Evolutionary conservation across 2,888 invertebrate genomes (phyloP).

Genomic region (Orthonychiurus folsomi): DNA sequence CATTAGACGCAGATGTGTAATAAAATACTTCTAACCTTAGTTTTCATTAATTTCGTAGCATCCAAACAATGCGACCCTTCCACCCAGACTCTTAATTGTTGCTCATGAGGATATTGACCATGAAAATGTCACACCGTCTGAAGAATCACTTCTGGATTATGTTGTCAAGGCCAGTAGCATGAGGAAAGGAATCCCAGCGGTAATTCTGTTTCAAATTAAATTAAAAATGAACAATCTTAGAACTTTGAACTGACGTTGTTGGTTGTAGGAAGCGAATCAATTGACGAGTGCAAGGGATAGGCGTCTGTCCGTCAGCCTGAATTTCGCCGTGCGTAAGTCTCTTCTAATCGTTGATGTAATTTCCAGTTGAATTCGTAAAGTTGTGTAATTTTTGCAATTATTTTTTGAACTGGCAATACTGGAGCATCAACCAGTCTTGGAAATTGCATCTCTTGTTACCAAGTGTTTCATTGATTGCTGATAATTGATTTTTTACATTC

Average conservation of each 20-base stretch:
- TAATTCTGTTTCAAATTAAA: not conserved
- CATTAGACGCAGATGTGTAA: not conserved
- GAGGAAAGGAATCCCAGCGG: not conserved
- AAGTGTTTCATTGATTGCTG: not conserved
- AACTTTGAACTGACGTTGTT: too few species aligned
- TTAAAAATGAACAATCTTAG: too few species aligned
- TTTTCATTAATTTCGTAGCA: not conserved
- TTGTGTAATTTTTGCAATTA: too few species aligned
- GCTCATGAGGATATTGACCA: not conserved
- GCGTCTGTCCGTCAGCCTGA: not conserved
- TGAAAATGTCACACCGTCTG: not conserved
- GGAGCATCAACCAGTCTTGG: too few species aligned
- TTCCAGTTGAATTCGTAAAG: too few species aligned
- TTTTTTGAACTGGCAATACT: too few species aligned
- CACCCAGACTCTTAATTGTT: not conserved
- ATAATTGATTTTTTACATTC: not conserved
- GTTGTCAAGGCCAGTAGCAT: not conserved
- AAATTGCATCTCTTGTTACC: not conserved
- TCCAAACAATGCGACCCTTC: not conserved
- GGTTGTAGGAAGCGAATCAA: too few species aligned
- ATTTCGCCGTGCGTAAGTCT: not conserved
- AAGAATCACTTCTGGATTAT: not conserved
- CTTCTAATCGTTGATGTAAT: not conserved
- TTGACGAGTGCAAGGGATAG: not conserved
- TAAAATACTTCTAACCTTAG: not conserved